Base-by-base conservation (phyloP, 37 sponge, comb jelly and placozoan genomes). In the Chondrilla cf. caribensis region DNA sequence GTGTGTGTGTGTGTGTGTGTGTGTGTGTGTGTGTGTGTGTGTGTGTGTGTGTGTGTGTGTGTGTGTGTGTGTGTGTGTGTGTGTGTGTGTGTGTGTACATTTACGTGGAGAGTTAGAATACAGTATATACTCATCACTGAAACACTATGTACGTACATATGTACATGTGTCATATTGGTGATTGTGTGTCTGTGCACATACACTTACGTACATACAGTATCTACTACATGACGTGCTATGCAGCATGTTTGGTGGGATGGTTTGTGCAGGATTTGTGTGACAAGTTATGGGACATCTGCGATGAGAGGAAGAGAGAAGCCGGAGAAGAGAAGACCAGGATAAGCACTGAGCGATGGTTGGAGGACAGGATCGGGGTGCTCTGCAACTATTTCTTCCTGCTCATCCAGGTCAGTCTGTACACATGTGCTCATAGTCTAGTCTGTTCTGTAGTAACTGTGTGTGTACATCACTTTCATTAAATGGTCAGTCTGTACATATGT, bases 211-310 rank as follows among this genome's bases (percentile, higher is more conserved):
- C 25, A 54, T 79, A 6, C 39, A 21, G 29, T 31, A 64, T 5
- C 8, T 14, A 64, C 66, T 64, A 57, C 58, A 57, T 57, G n/a
- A n/a, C 19, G 32, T 66, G 77, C 14, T 79, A 41, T 76, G 19
- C 28, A 29, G 18, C 35, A 37, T 26, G 25, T 64, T 64, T 55
- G 11, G 57, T 55, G 51, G 64, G 6, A 26, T 26, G 24, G 58
- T 37, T 26, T 14, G 1, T 80, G 28, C 55, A 97, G 95, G 98
- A 97, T 57, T 68, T 97, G 81, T 85, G 85, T 83, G 93, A 97
- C 66, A 83, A 80, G 78, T 83, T 97, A 9, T 95, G 95, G 95
- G 94, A 97, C 64, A 93, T 97, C 43, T 89, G 92, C 85, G 98
- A 97, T 55, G 78, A 73, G 24, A 86, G 96, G 64, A 84, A 81